phyloP scores from a whole-genome alignment of 2,113 vertebrate species.

The Amazona vittata region DNA sequence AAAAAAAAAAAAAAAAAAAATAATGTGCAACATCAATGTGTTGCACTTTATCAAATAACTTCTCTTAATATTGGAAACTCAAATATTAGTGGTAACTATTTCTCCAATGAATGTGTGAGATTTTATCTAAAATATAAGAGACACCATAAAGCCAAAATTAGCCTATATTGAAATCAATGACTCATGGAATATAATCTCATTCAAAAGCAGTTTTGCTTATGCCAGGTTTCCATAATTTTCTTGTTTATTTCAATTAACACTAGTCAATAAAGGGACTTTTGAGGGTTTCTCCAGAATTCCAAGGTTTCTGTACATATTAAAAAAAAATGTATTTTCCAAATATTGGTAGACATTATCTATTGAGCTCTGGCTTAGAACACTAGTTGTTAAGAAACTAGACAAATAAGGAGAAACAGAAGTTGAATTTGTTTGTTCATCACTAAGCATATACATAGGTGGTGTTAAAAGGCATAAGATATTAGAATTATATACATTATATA shows the following conservation, averaged over 20 bases:
- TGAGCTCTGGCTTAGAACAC: background rate
- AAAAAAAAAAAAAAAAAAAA: background rate
- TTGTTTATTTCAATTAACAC: background rate
- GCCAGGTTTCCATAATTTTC: background rate
- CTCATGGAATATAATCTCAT: background rate
- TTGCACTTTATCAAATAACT: conserved; percentile 11
- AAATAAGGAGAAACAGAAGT: background rate
- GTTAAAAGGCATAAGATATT: background rate
- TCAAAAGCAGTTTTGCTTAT: background rate
- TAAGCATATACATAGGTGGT: background rate
- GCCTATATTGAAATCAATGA: background rate
- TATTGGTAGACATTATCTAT: background rate
- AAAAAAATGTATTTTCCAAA: background rate
- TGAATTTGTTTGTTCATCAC: background rate
- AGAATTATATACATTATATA: too few relatives aligned
- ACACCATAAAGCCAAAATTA: background rate
- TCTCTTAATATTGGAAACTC: conserved; percentile 46
- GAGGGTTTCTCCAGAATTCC: conserved; percentile 15
- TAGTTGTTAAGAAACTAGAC: background rate
- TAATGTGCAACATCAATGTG: background rate
- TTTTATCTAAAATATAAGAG: conserved; percentile 49
- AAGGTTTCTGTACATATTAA: background rate
- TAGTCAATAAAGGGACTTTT: background rate
- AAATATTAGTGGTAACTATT: conserved; percentile 30
- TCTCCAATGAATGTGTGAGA: background rate